Percentiles rank a stretch among this genome's conserved stretches.
Evolutionary conservation across 2,888 invertebrate genomes (phyloP).

Genomic region (Dichetophora obliterata): DNA sequence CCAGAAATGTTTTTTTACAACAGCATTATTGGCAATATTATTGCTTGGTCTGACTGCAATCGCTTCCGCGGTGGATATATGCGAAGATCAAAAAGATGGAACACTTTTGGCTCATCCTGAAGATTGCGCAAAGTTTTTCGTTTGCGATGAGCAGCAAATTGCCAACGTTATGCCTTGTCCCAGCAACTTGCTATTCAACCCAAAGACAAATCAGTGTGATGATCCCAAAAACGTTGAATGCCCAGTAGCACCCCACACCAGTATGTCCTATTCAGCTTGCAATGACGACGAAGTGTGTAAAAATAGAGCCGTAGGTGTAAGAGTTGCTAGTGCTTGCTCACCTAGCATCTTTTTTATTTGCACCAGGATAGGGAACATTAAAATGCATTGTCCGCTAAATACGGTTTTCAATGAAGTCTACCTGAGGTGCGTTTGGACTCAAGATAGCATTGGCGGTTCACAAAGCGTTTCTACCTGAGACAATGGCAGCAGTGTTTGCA

Average conservation of each 20-base stretch:
- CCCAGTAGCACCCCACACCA: constrained; percentile 42
- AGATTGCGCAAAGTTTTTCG: constrained; percentile 56
- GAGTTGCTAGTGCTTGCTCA: constrained; percentile 19
- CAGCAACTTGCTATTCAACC: constrained; percentile 55
- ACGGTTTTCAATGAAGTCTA: constrained; percentile 40
- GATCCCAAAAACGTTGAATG: constrained; percentile 55
- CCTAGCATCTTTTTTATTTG: constrained; percentile 41
- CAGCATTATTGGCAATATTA: constrained; percentile 12
- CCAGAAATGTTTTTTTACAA: not conserved
- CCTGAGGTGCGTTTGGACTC: constrained; percentile 47
- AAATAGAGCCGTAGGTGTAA: constrained; percentile 27
- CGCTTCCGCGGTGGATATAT: constrained; percentile 47
- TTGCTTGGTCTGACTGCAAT: not conserved
- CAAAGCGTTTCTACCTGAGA: not conserved
- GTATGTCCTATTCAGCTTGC: constrained; percentile 54
- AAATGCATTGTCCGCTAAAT: constrained; percentile 45
- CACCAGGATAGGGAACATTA: constrained; percentile 40
- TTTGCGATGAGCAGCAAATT: constrained; percentile 52
- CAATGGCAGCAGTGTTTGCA: not conserved
- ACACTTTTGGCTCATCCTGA: constrained; percentile 50
- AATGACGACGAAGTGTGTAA: constrained; percentile 30
- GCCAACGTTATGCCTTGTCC: constrained; percentile 53
- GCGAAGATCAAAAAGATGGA: constrained; percentile 54
- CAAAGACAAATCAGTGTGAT: constrained; percentile 49
- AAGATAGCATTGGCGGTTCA: not conserved